These are phyloP conservation scores for Poeciliopsis prolifica DNA, from an alignment of 2,113 vertebrate species.

Conservation along the genomic window DNA sequence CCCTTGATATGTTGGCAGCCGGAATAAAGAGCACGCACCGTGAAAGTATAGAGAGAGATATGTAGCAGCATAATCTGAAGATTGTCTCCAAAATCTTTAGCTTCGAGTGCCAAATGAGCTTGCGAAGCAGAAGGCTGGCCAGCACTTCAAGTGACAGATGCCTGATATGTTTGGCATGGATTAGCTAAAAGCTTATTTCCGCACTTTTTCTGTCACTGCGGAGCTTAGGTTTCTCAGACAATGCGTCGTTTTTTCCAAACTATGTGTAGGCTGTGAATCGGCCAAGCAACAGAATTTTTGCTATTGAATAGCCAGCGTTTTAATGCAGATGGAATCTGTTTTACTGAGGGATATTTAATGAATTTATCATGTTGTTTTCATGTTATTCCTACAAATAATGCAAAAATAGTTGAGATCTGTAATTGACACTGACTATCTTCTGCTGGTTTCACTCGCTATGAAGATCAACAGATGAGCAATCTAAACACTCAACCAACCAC, in stretches of 20 bases:
- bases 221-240: slow-evolving; percentile 60
- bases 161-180: slow-evolving; percentile 74
- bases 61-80: slow-evolving; percentile 62
- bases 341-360: slow-evolving; percentile 1
- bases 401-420: slow-evolving; percentile 2
- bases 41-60: slow-evolving; percentile 31
- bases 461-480: slow-evolving; percentile 19
- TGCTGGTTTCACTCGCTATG: slow-evolving; percentile 6
- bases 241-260: slow-evolving; percentile 58
- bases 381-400: neutral
- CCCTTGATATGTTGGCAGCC: slow-evolving; percentile 43
- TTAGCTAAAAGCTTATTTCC: slow-evolving; percentile 75
- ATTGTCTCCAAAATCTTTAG: slow-evolving; percentile 62
- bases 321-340: slow-evolving; percentile 41
- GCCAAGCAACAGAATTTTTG: slow-evolving; percentile 46
- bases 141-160: slow-evolving; percentile 74
- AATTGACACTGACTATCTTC: slow-evolving; percentile 2
- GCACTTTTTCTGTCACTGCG: slow-evolving; percentile 62
- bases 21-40: slow-evolving; percentile 40
- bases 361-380: neutral
- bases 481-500: slow-evolving; percentile 25
- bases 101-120: slow-evolving; percentile 63
- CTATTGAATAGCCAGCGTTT: slow-evolving; percentile 23
- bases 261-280: slow-evolving; percentile 48
- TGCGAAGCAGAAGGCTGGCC: slow-evolving; percentile 58